Evolutionary conservation across 2,888 invertebrate genomes (phyloP), one percentile per base, ranked within the genome.

Genomic region (Tromatobia lineatoria): DNA sequence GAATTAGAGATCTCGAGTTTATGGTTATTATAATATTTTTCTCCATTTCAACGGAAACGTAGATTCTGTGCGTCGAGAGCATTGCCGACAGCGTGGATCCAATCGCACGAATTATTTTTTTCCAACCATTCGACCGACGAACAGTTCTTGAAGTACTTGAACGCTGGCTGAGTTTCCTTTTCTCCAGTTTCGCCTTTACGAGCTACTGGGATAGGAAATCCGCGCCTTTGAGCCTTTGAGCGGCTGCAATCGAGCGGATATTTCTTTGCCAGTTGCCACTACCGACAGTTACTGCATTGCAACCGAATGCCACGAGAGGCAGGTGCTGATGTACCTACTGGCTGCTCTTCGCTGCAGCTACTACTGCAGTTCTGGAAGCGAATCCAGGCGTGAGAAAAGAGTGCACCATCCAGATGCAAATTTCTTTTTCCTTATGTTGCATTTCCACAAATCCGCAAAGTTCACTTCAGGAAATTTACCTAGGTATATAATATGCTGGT

Each of bases 251-350:
- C 74, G 74, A 59, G 59, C 61, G 61, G 61, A 61, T 59, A 74
- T 74, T 59, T 74, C 59, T 74, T 59, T 74, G 74, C 74, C 70
- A 61, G 34, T 74, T 59, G 42, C 57, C 57, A 57, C 45, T 50
- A 29, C 18, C 29, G 47, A 29, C 23, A 25, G 29, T 4, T 4
- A 29, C 4, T 45, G 47, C 74, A 59, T 29, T 8, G 64, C 64
- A 64, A 18, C 42, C 38, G 54, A 74, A 59, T 34, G 59, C 61
- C 18, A 73, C 45, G 59, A 57, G 25, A 73, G 45, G 59, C 59
- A 61, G 61, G 45, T 34, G 47, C 38, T 42, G 47, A 74, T 74
- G 47, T 50, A 34, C 61, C 25, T 18, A 20, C 11, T 38, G 64
- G 64, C 38, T 38, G 34, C 52, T 18, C 20, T 20, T 29, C 2